These are phyloP conservation scores for Trichonephila clavata DNA, from an alignment of 1,140 invertebrate genomes.

Conservation along the genomic window DNA sequence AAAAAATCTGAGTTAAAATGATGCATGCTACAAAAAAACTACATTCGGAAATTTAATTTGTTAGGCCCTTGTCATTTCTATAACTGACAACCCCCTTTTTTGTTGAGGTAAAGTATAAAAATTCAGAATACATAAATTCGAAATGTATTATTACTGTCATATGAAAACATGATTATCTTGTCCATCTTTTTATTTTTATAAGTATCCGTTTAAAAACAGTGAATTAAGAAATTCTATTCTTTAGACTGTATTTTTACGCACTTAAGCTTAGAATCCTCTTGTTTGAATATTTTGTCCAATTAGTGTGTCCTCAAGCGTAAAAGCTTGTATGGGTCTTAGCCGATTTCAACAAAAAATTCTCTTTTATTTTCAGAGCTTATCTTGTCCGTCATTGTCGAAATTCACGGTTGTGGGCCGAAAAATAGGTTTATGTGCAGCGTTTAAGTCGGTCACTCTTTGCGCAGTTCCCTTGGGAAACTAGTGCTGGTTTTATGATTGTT, in stretches of 20 bases:
- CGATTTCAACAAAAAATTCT: not conserved
- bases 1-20: too few species aligned
- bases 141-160: not conserved
- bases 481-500: not conserved
- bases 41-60: too few species aligned
- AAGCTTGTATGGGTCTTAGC: not conserved
- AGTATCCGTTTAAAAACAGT: not conserved
- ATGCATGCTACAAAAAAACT: too few species aligned
- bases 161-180: not conserved
- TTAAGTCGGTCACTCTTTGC: not conserved
- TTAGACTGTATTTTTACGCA: not conserved
- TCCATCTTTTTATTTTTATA: not conserved
- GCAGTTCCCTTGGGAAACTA: not conserved
- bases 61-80: too few species aligned
- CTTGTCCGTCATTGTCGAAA: not conserved
- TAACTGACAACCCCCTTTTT: too few species aligned
- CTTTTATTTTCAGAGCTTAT: not conserved
- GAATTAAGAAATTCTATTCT: not conserved
- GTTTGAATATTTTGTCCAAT: not conserved
- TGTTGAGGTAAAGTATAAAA: not conserved
- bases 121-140: not conserved
- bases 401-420: slow-evolving; percentile 13
- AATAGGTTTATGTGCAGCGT: slow-evolving; percentile 14
- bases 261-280: not conserved
- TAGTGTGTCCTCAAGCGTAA: not conserved